Conservation (phyloP, 2,888 invertebrate species). For the Drosophila anceps region DNA sequence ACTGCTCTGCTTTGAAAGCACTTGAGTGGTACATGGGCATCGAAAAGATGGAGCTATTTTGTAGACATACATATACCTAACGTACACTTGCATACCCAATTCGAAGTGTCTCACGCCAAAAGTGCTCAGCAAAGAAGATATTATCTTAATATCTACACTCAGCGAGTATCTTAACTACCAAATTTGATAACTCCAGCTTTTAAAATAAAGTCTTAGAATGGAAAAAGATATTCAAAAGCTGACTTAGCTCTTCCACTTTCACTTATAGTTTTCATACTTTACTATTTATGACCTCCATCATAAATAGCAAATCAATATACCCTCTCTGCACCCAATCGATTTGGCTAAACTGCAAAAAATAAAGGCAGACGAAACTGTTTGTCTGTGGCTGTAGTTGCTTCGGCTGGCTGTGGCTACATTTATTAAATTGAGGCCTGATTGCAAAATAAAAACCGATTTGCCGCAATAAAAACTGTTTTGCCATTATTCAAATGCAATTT, state of each 20-base stretch:
- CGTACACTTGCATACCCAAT: too few relatives aligned
- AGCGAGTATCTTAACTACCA: not conserved
- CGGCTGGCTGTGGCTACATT: conserved; percentile 6
- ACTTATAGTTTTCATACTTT: not conserved
- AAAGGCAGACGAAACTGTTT: not conserved
- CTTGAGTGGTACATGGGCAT: too few relatives aligned
- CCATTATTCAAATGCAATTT: conserved; percentile 39
- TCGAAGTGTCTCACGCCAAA: too few relatives aligned
- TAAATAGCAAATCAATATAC: not conserved
- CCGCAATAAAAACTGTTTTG: conserved; percentile 35
- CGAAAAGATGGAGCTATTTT: too few relatives aligned
- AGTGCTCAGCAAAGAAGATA: too few relatives aligned
- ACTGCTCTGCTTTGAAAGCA: too few relatives aligned
- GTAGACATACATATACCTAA: too few relatives aligned
- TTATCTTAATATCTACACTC: too few relatives aligned
- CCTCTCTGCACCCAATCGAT: too few relatives aligned
- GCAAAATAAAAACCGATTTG: conserved; percentile 24
- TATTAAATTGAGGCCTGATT: conserved; percentile 36
- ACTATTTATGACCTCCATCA: not conserved
- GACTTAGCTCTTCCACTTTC: not conserved
- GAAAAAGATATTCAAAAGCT: not conserved
- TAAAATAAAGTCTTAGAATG: not conserved
- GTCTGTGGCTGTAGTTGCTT: conserved; percentile 13
- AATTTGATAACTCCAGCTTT: not conserved
- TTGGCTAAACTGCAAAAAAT: not conserved